phyloP scores from a whole-genome alignment of 1,140 invertebrate species.

The Stegodyphus mimosarum region DNA sequence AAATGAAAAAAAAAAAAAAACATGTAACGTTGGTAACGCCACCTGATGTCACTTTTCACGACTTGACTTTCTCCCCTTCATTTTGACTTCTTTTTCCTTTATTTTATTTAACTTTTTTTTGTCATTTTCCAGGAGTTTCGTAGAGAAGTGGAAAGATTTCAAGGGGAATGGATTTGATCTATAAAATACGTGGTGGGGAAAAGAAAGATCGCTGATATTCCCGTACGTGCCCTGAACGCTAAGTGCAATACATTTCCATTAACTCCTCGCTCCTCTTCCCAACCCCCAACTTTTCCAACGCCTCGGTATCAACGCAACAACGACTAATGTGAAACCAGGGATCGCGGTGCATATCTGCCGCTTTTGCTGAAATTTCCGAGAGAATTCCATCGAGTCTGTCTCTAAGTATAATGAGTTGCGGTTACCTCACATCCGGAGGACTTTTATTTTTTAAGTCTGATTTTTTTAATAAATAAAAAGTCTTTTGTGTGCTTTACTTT shows the following conservation, averaged over 20 bases:
- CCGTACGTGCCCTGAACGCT: constrained; percentile 42
- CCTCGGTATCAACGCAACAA: background rate
- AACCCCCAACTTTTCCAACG: too few species aligned
- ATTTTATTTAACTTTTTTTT: background rate
- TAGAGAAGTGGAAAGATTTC: constrained; percentile 45
- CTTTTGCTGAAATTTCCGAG: background rate
- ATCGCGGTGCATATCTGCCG: constrained; percentile 22
- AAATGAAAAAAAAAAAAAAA: too few species aligned
- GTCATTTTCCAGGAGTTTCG: constrained; percentile 40
- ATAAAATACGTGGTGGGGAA: constrained; percentile 35
- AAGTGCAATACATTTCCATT: constrained; percentile 55
- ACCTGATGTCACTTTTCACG: too few species aligned
- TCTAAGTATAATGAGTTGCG: constrained; percentile 29
- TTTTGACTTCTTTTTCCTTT: constrained; percentile 5
- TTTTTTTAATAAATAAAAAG: too few species aligned
- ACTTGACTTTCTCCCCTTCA: background rate
- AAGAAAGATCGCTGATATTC: constrained; percentile 42
- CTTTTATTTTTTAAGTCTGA: background rate
- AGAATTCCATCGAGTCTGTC: background rate
- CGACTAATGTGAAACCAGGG: constrained; percentile 8
- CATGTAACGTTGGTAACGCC: too few species aligned
- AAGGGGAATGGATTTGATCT: constrained; percentile 55
- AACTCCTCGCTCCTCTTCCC: constrained; percentile 10
- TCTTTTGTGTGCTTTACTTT: too few species aligned
- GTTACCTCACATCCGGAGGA: constrained; percentile 14